These are phyloP conservation scores for Saturnia pavonia DNA, from an alignment of 2,888 invertebrate genomes.

Conservation along the genomic window DNA sequence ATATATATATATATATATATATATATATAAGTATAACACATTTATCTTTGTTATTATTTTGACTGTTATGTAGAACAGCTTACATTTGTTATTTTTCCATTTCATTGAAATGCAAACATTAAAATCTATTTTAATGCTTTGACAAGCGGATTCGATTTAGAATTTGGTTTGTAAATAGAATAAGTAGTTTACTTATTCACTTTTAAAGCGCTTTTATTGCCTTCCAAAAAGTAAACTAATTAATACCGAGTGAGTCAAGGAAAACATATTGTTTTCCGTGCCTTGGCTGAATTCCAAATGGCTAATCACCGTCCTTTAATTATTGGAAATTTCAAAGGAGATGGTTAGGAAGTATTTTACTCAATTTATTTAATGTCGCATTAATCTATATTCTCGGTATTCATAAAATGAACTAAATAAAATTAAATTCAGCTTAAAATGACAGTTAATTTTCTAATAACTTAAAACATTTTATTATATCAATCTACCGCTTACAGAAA, in stretches of 20 bases:
- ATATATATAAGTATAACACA: neutral
- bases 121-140: neutral
- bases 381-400: neutral
- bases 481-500: neutral
- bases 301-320: slow-evolving; percentile 30
- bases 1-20: too few relatives aligned
- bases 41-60: neutral
- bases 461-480: neutral
- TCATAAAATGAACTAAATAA: neutral
- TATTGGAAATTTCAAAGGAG: slow-evolving; percentile 9
- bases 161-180: slow-evolving; percentile 48
- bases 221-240: slow-evolving; percentile 62
- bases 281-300: slow-evolving; percentile 56
- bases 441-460: neutral
- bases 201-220: slow-evolving; percentile 61
- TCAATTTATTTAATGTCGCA: neutral
- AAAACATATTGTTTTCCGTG: slow-evolving; percentile 54
- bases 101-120: neutral
- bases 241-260: slow-evolving; percentile 61
- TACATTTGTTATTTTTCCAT: neutral
- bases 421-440: neutral
- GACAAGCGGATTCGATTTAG: slow-evolving; percentile 20
- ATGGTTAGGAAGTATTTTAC: neutral
- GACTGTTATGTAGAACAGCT: neutral
- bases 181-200: slow-evolving; percentile 45